These are phyloP conservation scores for Crotalus helleri DNA, from an alignment of 2,113 vertebrate genomes.

Conservation along the genomic window DNA sequence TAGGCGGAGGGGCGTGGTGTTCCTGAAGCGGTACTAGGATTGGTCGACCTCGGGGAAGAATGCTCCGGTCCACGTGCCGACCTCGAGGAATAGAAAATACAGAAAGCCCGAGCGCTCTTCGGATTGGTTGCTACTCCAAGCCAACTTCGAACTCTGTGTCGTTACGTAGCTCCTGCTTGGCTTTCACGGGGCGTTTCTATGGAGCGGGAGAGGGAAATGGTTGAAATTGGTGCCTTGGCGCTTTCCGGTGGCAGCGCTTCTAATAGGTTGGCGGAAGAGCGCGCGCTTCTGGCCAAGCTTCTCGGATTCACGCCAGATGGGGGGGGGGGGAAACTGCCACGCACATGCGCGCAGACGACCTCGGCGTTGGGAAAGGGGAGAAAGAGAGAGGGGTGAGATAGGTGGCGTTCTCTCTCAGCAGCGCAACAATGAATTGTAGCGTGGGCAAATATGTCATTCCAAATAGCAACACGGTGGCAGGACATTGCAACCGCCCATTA, in stretches of 20 bases:
- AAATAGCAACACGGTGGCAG: neutral
- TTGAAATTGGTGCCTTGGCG: neutral
- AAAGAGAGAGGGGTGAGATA: neutral
- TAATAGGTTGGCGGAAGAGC: neutral
- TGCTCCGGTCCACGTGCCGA: neutral
- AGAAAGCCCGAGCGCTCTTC: rapidly evolving
- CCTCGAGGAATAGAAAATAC: neutral
- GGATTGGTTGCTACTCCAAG: neutral
- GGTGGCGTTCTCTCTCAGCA: neutral
- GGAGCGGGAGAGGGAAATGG: neutral
- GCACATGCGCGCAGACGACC: neutral
- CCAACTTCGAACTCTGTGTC: neutral
- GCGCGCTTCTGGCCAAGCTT: neutral
- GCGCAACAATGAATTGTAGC: neutral
- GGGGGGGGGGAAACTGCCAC: neutral
- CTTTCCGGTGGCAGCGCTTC: neutral
- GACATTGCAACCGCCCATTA: neutral
- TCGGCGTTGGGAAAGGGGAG: neutral
- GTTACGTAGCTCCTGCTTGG: neutral
- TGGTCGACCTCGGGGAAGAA: neutral
- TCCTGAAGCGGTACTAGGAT: neutral
- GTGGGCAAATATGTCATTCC: neutral
- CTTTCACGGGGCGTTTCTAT: too few species aligned
- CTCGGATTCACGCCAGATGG: neutral
- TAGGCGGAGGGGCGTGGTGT: rapidly evolving